Base-by-base conservation (phyloP, 2,888 invertebrate species). In the Diloba caeruleocephala region DNA sequence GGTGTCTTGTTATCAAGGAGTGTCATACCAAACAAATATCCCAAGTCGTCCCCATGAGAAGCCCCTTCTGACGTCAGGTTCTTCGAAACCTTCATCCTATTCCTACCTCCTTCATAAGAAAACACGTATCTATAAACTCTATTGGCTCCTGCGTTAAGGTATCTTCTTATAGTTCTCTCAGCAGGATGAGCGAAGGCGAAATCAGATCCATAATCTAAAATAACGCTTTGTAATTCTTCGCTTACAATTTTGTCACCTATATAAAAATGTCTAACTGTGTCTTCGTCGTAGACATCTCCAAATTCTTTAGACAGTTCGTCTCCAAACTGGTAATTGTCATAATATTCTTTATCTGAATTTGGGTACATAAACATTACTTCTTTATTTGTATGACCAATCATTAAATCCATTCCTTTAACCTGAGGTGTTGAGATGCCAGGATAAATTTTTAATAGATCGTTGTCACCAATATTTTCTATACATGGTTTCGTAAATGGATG, bases 201-300 rank as follows among this genome's bases (percentile, higher is more conserved):
- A 23, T 61, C 61, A 15, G 63, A 60, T 1, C 29, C 49, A 15
- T 45, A 61, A 17, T 62, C 43, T 0, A 55, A 23, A 3, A 61
- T 49, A 1, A 6, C 9, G 9, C 28, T 29, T 9, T 44, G 34
- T 4, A 54, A 15, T 17, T 45, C 8, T 19, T 44, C 32, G 10
- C 17, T 38, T 7, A 36, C 3, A 1, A 0, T 1, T 1, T 29
- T n/a, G 15, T 58, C 59, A 6, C 58, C 59, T 0, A 41, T 23
- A n/a, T 59, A 58, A 13, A 58, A 58, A 23, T 45, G 39, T 28
- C 10, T 41, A 0, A 58, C 32, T 0, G 12, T 19, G 8, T 51
- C 41, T 5, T 23, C 44, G 6, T 59, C 41, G 2, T 19, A 7
- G 0, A 36, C 7, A 1, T 12, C 39, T 3, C 46, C 10, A 9